Evolutionary conservation across 2,797 vertebrate species (phyloP).

Genomic region (Macropodus opercularis): DNA sequence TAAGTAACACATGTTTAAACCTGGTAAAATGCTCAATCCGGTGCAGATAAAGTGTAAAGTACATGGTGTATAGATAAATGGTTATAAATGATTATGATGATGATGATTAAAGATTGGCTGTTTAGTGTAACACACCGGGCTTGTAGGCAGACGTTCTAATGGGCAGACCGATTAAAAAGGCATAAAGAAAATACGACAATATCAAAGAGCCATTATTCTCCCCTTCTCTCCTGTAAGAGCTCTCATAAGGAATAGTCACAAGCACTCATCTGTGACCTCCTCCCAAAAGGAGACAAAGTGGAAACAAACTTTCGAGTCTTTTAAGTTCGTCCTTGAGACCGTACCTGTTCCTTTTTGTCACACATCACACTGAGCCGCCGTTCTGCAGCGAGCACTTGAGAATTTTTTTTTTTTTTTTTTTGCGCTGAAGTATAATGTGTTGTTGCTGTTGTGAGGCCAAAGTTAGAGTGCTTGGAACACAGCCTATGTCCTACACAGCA

Average conservation of each 20-base stretch:
- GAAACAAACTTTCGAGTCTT: slow-evolving; percentile 25
- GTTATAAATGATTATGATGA: too few relatives aligned
- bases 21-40: too few relatives aligned
- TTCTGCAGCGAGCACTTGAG: slow-evolving; percentile 17
- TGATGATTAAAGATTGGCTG: too few relatives aligned
- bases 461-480: slow-evolving; percentile 31
- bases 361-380: slow-evolving; percentile 14
- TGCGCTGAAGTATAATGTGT: slow-evolving; percentile 30
- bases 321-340: slow-evolving; percentile 43
- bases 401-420: too few relatives aligned
- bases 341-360: slow-evolving; percentile 25
- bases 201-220: slow-evolving; percentile 36
- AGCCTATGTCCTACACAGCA: slow-evolving; percentile 15
- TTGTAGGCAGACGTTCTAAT: slow-evolving; percentile 8
- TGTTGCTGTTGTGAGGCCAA: slow-evolving; percentile 34
- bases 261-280: slow-evolving; percentile 28
- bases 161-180: slow-evolving; percentile 26
- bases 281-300: slow-evolving; percentile 20
- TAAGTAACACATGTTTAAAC: too few relatives aligned
- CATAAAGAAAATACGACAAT: slow-evolving; percentile 21
- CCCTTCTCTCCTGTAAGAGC: slow-evolving; percentile 9
- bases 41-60: too few relatives aligned
- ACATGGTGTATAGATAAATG: too few relatives aligned
- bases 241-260: slow-evolving; percentile 27
- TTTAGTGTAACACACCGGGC: not conserved